phyloP scores from a whole-genome alignment of 2,797 vertebrate genomes.

The Mormyrops boulengeri region DNA sequence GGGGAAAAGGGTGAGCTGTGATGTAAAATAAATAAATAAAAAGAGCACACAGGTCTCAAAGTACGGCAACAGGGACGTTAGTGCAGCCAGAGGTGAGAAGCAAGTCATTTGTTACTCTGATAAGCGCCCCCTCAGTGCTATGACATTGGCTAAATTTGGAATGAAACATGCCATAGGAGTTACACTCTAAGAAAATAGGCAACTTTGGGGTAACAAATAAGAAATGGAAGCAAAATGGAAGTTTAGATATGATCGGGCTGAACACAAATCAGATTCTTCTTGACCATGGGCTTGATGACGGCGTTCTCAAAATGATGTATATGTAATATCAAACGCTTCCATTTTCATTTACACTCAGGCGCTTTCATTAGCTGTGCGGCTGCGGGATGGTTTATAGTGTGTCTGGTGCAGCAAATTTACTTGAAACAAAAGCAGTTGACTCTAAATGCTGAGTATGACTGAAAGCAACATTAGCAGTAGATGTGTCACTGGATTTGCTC shows the following conservation, averaged over 20 bases:
- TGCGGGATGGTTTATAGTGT: not conserved
- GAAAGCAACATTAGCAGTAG: not conserved
- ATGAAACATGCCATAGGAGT: not conserved
- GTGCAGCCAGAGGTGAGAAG: not conserved
- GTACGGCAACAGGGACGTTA: not conserved
- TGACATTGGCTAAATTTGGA: not conserved
- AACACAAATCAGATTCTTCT: not conserved
- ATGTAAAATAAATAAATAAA: not conserved
- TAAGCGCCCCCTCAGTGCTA: not conserved
- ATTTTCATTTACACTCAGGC: not conserved
- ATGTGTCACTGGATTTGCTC: not conserved
- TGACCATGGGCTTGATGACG: not conserved
- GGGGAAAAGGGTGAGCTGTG: not conserved
- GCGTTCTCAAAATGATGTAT: not conserved
- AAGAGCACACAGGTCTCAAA: not conserved
- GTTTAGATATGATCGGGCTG: not conserved
- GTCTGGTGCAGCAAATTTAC: not conserved
- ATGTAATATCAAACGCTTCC: not conserved
- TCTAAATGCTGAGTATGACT: not conserved
- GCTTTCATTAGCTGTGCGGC: not conserved
- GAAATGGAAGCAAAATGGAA: not conserved
- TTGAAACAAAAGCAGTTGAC: not conserved
- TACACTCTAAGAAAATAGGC: not conserved
- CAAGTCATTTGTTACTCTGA: not conserved
- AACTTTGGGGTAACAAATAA: not conserved